These are phyloP conservation scores for Marisa cornuarietis DNA, from an alignment of 1,140 invertebrate genomes.

Conservation along the genomic window DNA sequence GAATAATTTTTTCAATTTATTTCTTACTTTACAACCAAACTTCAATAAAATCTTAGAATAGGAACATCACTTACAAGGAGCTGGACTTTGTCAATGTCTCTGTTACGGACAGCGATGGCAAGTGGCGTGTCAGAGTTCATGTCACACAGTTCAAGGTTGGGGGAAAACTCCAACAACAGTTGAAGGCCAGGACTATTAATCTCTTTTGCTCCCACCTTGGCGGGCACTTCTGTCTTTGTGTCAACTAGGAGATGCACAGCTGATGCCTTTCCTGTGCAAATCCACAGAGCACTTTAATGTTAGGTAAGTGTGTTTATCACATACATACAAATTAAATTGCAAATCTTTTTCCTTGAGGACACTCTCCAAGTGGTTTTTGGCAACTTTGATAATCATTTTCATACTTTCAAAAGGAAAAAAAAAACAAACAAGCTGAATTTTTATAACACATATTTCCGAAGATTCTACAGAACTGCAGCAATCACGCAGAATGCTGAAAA, in stretches of 20 bases:
- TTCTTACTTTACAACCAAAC: not conserved
- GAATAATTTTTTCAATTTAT: too few species aligned
- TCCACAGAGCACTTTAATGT: too few species aligned
- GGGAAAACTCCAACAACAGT: constrained; percentile 56
- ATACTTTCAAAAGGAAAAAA: too few species aligned
- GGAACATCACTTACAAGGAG: constrained; percentile 5
- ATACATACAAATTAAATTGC: too few species aligned
- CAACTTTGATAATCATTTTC: too few species aligned
- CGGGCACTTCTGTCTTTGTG: constrained; percentile 32
- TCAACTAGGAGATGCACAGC: constrained; percentile 58
- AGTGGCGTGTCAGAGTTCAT: constrained; percentile 55
- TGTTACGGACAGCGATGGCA: constrained; percentile 53
- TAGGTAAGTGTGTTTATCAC: too few species aligned
- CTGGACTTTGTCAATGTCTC: constrained; percentile 22
- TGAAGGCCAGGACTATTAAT: constrained; percentile 39
- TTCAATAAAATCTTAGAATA: constrained; percentile 17
- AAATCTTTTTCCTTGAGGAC: too few species aligned
- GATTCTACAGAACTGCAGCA: too few species aligned
- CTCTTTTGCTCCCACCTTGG: constrained; percentile 5
- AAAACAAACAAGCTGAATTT: too few species aligned
- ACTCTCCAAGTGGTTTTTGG: too few species aligned
- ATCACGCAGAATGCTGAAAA: too few species aligned
- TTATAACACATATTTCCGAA: too few species aligned
- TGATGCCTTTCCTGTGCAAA: constrained; percentile 55
- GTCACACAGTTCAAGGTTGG: constrained; percentile 58